Base-by-base conservation (phyloP, 2,888 invertebrate species). In the Trilocha varians region DNA sequence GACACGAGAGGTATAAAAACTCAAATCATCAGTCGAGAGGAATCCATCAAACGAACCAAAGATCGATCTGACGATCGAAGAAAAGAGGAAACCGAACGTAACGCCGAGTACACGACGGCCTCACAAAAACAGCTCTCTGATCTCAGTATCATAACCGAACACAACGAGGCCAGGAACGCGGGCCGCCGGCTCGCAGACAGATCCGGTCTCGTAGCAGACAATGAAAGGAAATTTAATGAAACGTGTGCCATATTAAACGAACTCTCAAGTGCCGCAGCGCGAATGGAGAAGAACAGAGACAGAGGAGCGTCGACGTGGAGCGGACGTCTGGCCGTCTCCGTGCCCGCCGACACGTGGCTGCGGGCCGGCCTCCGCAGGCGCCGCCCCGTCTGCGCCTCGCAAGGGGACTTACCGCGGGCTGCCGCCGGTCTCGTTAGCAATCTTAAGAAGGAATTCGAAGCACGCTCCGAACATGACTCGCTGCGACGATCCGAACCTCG, bases 381-480 rank as follows among this genome's bases (percentile, higher is more conserved):
- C 45, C 78, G 79, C 41, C 67, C 68, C 42, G 69, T 76, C 45
- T 70, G 73, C 62, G 71, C 74, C 50, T 79, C 76, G 57, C 76
- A 79, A 56, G 77, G 75, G 5, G 80, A 83, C 68, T 66, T 82
- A 62, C 80, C 75, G 45, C 73, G 76, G 48, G 70, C 62, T 62
- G 77, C 88, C 45, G 88, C 89, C 35, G 94, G 95, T 17, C 91
- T 93, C 69, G 96, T 96, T 54, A 91, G 91, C 86, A 93, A 92
- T 87, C 89, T 95, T 55, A 94, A 94, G 75, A 92, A 92, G 70
- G 95, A 94, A 72, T 95, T 96, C 72, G 96, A 96, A 84, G 95
- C 95, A 40, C 78, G 74, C 44, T 72, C 71, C 37, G 75, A 72
- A 60, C 52, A 49, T 32, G 70, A 66, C 44, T 40, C 62, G 41